phyloP scores from a whole-genome alignment of 2,888 invertebrate species.

The Dryocosmus kuriphilus region DNA sequence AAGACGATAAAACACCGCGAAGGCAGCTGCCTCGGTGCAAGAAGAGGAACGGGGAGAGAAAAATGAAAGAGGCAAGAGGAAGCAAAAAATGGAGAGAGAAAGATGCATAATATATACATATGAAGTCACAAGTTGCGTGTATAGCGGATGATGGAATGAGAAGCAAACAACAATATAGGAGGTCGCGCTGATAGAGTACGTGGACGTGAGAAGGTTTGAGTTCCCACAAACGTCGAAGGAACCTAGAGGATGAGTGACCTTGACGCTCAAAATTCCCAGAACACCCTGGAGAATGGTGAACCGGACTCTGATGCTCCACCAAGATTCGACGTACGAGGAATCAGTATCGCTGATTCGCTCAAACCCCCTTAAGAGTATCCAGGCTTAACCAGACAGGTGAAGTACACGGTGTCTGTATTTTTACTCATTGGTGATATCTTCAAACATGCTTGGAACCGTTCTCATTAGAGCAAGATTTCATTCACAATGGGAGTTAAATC shows the following conservation, averaged over 20 bases:
- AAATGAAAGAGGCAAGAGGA: conserved; percentile 22
- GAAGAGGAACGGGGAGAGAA: conserved; percentile 30
- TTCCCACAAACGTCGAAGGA: conserved; percentile 72
- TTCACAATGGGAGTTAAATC: background rate
- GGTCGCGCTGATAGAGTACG: conserved; percentile 54
- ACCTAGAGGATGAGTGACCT: conserved; percentile 62
- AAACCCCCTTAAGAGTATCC: background rate
- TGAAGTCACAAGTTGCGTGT: conserved; percentile 41
- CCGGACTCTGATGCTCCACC: conserved; percentile 43
- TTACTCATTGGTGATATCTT: background rate
- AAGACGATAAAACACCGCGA: conserved; percentile 31
- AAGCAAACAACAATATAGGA: conserved; percentile 45
- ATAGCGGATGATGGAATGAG: conserved; percentile 42
- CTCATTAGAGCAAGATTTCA: conserved; percentile 19
- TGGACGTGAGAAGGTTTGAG: conserved; percentile 71
- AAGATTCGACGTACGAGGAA: conserved; percentile 38
- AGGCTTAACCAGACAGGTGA: conserved; percentile 10
- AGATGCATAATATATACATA: conserved; percentile 35
- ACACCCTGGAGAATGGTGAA: conserved; percentile 47
- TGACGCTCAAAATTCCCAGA: conserved; percentile 57
- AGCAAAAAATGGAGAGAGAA: conserved; percentile 40
- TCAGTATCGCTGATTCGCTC: conserved; percentile 18
- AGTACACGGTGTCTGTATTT: background rate
- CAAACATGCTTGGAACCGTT: background rate
- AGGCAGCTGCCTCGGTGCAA: conserved; percentile 32